Evolutionary conservation across 92 coral and sea anemone species (phyloP).

Genomic region (Palythoa heliodiscus): DNA sequence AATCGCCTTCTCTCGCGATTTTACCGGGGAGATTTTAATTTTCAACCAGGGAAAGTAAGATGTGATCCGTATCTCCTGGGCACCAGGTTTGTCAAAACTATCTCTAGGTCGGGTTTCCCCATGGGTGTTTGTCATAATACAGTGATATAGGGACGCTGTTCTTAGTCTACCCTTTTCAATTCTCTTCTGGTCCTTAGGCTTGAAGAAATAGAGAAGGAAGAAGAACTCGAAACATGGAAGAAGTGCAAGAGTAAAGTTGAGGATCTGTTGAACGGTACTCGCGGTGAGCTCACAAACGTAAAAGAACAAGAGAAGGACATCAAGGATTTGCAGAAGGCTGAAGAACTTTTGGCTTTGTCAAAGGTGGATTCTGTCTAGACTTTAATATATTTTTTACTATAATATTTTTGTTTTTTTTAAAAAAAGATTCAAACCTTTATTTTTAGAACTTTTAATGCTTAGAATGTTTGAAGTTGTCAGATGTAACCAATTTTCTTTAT

Average conservation of each 20-base stretch:
- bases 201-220: conserved; percentile 24
- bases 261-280: conserved; percentile 4
- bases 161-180: not conserved
- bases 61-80: too few relatives aligned
- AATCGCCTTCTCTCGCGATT: too few relatives aligned
- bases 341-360: conserved; percentile 24
- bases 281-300: conserved; percentile 1
- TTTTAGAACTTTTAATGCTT: too few relatives aligned
- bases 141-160: too few relatives aligned
- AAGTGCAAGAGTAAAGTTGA: conserved; percentile 31
- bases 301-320: conserved; percentile 14
- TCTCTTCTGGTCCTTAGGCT: not conserved
- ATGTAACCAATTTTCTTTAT: too few relatives aligned
- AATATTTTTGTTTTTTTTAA: too few relatives aligned
- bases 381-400: not conserved
- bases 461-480: too few relatives aligned
- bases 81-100: not conserved
- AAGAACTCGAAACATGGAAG: conserved; percentile 42
- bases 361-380: not conserved
- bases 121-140: too few relatives aligned
- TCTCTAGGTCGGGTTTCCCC: not conserved
- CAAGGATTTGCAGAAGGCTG: not conserved
- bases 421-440: too few relatives aligned
- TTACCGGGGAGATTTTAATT: too few relatives aligned
- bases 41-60: not conserved